phyloP scores from a whole-genome alignment of 1,140 invertebrate species.

The Cotesia glomerata region DNA sequence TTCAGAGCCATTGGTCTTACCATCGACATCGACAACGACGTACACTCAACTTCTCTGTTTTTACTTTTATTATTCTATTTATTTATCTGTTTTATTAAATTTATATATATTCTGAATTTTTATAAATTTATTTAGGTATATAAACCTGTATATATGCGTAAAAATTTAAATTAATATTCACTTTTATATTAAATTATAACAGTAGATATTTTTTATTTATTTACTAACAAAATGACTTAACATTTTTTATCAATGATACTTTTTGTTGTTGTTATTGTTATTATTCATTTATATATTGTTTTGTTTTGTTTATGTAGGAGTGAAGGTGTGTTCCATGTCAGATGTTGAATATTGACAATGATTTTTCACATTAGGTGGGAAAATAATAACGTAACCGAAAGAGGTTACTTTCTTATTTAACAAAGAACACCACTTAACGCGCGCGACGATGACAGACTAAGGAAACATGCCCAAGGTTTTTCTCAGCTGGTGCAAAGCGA shows the following conservation, averaged over 20 bases:
- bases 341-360: no score
- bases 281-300: neutral
- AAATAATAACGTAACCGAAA: neutral
- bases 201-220: neutral
- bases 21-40: neutral
- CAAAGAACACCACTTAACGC: constrained; percentile 1
- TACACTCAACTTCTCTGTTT: neutral
- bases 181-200: neutral
- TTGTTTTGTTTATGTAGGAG: no score
- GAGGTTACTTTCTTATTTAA: neutral
- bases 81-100: neutral
- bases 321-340: no score
- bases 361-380: neutral
- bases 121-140: no score
- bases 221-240: neutral
- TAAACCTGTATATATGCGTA: no score
- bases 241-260: neutral
- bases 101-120: neutral
- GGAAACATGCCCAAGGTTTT: constrained; percentile 1
- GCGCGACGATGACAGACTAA: constrained; percentile 29
- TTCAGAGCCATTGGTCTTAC: constrained; percentile 35
- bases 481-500: constrained; percentile 14
- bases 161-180: no score
- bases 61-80: neutral
- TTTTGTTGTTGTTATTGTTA: neutral